A percentile compares a stretch with the other conserved stretches of the same genome.
Conservation (phyloP, 92 coral and sea anemone genomes). For the Heliopora coerulea region DNA sequence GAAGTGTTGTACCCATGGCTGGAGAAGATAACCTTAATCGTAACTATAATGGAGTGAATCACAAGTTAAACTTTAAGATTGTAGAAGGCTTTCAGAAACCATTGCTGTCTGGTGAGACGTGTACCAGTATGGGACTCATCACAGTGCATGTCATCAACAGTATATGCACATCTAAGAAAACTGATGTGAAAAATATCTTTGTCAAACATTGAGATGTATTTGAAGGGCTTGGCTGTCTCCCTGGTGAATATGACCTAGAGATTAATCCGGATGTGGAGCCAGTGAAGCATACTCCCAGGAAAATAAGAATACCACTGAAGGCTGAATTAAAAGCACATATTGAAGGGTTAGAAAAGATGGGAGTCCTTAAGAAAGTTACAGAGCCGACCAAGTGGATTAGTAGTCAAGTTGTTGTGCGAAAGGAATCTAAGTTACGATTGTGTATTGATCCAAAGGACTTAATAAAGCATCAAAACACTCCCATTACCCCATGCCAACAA, state of each 20-base stretch:
- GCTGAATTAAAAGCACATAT: slow-evolving; percentile 13
- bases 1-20: slow-evolving; percentile 32
- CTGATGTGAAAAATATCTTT: slow-evolving; percentile 32
- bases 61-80: slow-evolving; percentile 4
- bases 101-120: slow-evolving; percentile 33
- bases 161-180: not conserved
- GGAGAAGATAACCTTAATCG: slow-evolving; percentile 41
- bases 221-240: slow-evolving; percentile 33
- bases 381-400: slow-evolving; percentile 14
- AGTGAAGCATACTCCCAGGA: no score
- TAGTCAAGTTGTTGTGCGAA: slow-evolving; percentile 10
- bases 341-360: slow-evolving; percentile 3
- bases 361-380: slow-evolving; percentile 24
- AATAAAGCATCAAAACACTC: no score
- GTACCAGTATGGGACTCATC: slow-evolving; percentile 38
- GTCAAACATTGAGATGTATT: slow-evolving; percentile 23
- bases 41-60: no score
- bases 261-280: slow-evolving; percentile 22
- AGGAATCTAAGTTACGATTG: not conserved
- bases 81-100: slow-evolving; percentile 31
- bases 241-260: slow-evolving; percentile 31
- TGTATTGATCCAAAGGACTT: no score
- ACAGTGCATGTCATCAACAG: slow-evolving; percentile 40
- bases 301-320: slow-evolving; percentile 16
- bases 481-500: no score